A percentile compares a stretch with the other conserved stretches of the same genome.
Evolutionary conservation across 2,888 invertebrate species (phyloP).

Genomic region (Calameuta pallipes): DNA sequence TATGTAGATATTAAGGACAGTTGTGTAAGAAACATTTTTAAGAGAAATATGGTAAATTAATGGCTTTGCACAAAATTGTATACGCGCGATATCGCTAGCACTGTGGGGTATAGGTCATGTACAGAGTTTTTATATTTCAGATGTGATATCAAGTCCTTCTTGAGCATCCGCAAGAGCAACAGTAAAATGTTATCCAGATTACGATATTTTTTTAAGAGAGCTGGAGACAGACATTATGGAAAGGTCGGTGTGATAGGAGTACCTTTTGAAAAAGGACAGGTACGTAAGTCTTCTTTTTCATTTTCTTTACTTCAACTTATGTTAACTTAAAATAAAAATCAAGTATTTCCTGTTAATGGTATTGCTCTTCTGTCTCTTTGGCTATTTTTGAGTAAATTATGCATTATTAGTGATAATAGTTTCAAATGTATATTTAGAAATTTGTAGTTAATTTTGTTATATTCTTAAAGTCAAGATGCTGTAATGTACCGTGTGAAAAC

Average conservation of each 20-base stretch:
- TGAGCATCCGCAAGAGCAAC: slow-evolving; percentile 26
- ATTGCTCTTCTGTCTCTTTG: background rate
- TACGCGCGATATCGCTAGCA: background rate
- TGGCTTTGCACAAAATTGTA: background rate
- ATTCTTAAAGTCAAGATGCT: background rate
- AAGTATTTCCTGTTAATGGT: background rate
- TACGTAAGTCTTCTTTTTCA: slow-evolving; percentile 49
- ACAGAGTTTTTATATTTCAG: background rate
- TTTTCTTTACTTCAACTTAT: background rate
- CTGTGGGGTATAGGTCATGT: background rate
- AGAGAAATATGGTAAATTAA: background rate
- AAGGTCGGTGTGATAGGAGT: slow-evolving; percentile 83
- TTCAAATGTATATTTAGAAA: background rate
- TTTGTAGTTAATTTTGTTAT: background rate
- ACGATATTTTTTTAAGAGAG: slow-evolving; percentile 28
- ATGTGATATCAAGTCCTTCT: slow-evolving; percentile 39
- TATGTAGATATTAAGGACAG: background rate
- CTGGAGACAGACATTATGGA: slow-evolving; percentile 46
- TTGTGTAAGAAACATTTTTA: background rate
- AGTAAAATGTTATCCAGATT: slow-evolving; percentile 45
- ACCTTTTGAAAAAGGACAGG: slow-evolving; percentile 83
- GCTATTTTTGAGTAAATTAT: background rate
- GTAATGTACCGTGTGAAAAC: background rate
- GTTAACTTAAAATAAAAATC: background rate
- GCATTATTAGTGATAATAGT: background rate